Percentiles rank a stretch among this genome's conserved stretches.
These are phyloP conservation scores for Euphydryas editha DNA, from an alignment of 2,888 invertebrate species.

Conservation along the genomic window DNA sequence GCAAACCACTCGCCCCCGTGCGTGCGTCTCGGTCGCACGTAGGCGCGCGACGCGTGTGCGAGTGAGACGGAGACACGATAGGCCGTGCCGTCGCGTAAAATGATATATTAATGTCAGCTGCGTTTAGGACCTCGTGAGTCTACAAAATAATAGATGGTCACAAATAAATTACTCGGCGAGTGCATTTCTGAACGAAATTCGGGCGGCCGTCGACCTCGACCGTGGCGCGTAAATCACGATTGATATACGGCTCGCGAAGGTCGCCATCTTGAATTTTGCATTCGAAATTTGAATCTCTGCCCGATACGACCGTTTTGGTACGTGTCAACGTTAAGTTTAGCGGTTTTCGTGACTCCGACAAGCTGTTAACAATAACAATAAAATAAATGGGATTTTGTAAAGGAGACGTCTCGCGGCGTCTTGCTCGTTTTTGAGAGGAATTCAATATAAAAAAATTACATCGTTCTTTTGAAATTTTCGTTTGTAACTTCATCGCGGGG, in stretches of 20 bases:
- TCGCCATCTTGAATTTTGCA: conserved; percentile 79
- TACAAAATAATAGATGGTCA: conserved; percentile 84
- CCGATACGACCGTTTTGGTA: conserved; percentile 66
- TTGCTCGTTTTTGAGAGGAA: conserved; percentile 23
- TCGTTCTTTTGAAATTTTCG: conserved; percentile 8
- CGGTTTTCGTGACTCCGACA: conserved; percentile 45
- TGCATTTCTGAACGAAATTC: conserved; percentile 83
- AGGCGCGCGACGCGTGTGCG: conserved; percentile 39
- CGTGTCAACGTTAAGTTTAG: conserved; percentile 55
- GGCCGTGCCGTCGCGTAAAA: conserved; percentile 77
- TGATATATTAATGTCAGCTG: conserved; percentile 84
- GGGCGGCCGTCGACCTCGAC: conserved; percentile 81
- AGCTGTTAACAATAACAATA: conserved; percentile 48
- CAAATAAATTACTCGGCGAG: conserved; percentile 81
- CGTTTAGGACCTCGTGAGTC: conserved; percentile 83
- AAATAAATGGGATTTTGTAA: conserved; percentile 45
- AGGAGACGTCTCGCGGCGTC: conserved; percentile 36
- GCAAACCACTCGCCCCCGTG: conserved; percentile 71
- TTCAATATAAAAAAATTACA: conserved; percentile 18
- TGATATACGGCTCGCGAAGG: conserved; percentile 77
- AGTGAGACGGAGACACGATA: conserved; percentile 56
- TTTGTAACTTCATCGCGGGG: conserved; percentile 2
- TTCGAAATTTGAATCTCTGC: conserved; percentile 77
- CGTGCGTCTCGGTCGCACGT: conserved; percentile 58
- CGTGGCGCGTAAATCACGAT: conserved; percentile 80